phyloP scores from a whole-genome alignment of 2,888 invertebrate genomes.

The Chaitophorus viminalis region DNA sequence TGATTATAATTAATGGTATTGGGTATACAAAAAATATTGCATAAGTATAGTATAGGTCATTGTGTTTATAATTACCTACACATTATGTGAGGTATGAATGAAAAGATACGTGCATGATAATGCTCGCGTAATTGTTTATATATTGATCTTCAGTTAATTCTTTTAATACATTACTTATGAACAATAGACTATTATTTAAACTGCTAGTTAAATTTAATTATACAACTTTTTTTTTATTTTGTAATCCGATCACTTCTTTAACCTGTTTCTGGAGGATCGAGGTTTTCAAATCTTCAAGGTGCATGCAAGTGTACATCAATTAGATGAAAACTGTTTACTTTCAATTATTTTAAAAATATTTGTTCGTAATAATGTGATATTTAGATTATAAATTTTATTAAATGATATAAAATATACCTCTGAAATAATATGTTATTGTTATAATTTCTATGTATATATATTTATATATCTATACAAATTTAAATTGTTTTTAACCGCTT shows the following conservation, averaged over 20 bases:
- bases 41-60: not conserved
- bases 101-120: not conserved
- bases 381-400: too few species aligned
- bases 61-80: not conserved
- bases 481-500: too few species aligned
- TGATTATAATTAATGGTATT: too few species aligned
- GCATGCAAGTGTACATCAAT: not conserved
- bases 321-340: not conserved
- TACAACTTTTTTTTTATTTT: not conserved
- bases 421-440: too few species aligned
- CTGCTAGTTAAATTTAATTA: too few species aligned
- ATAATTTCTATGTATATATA: too few species aligned
- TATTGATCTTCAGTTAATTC: not conserved
- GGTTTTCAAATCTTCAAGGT: not conserved
- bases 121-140: not conserved
- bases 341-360: not conserved
- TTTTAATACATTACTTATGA: not conserved
- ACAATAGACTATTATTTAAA: too few species aligned
- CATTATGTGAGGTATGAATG: not conserved
- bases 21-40: too few species aligned
- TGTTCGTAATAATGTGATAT: too few species aligned
- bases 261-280: not conserved
- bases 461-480: too few species aligned
- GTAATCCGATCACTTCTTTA: not conserved
- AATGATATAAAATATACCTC: too few species aligned